Evolutionary conservation across 92 coral and sea anemone genomes (phyloP), one percentile per base, ranked within the genome.

Genomic region (Zoanthus solanderi): DNA sequence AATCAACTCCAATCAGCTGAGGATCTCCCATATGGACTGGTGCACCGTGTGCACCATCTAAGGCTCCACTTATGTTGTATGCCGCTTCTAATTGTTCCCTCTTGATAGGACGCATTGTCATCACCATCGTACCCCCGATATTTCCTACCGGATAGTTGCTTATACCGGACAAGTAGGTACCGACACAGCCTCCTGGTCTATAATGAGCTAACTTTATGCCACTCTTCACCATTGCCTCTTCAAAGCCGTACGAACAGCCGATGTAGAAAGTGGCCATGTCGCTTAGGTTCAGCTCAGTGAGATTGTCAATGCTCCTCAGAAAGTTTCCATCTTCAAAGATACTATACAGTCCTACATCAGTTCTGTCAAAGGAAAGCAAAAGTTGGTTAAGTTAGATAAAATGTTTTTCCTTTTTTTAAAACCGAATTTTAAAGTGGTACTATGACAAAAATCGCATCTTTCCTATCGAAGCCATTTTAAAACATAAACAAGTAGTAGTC

Each of bases 181-280:
- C 23, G 37, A 29, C 52, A 18, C 37, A 18, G 0, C 72, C 84
- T 17, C 48, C 56, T 0, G 65, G 80, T 3, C n/a, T 44, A 37
- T 13, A 34, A n/a, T 79, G 73, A 11, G 53, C 56, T 17, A 79
- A 72, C 37, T 23, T 37, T 7, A 79, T 15, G 13, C 84, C 84
- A 32, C 45, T 79, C 57, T 60, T 63, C 6, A 58, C 72, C n/a
- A 79, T 44, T 42, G 84, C 84, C 17, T 79, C 84, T 17, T 79
- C 84, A 29, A 79, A 79, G 72, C 84, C 84, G 46, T 61, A 32
- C n/a, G 84, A 79, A 42, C 84, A 79, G 3, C 84, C 84, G 56
- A 79, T 79, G 54, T 79, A 79, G 73, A 79, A 79, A 9, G 72
- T 58, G 17, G 42, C 72, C 84, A 79, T 79, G 73, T 79, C 74